Evolutionary conservation across 1,140 invertebrate species (phyloP), one percentile per base, ranked within the genome.

Genomic region (Drosophila truncata): DNA sequence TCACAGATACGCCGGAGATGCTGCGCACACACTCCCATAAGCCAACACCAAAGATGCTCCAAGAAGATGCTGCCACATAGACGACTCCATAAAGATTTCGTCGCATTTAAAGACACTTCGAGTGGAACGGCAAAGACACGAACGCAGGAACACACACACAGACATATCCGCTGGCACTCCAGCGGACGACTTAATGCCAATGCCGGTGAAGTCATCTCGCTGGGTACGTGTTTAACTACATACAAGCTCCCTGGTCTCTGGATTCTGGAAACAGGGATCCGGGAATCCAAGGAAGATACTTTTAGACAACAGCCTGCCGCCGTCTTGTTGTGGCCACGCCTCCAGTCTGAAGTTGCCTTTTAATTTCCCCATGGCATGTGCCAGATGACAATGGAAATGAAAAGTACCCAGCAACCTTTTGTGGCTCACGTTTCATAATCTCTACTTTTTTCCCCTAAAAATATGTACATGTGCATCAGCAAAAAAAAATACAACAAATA

Each of bases 31-130:
- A 52, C 8, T 42, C 44, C 60, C 47, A 82, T 66, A 52, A 35
- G 47, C 46, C 41, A 39, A n/a, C 20, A n/a, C 33, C 20, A 39
- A 57, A 57, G 23, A 54, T 23, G 31, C 50, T 27, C 46, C 18
- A 18, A 18, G 57, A 41, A 41, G 55, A 78, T 46, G 58, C 74
- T 59, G 33, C 50, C 13, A 35, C 57, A 67, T 59, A 70, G 71
- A 76, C 77, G 71, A 75, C 77, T 84, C 80, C 81, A 90, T 90
- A 90, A 84, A 88, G 85, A 90, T 85, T 80, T 88, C 69, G 70
- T 78, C 84, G 74, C 84, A 84, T 84, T 88, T 85, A 90, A 88
- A 90, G 81, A 90, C 84, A 88, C 85, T 85, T 88, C 85, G 73
- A 90, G 84, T 90, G 84, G 85, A 88, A 90, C 83, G 66, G 66